phyloP scores from a whole-genome alignment of 2,888 invertebrate species.

The Seira sanloemensis region DNA sequence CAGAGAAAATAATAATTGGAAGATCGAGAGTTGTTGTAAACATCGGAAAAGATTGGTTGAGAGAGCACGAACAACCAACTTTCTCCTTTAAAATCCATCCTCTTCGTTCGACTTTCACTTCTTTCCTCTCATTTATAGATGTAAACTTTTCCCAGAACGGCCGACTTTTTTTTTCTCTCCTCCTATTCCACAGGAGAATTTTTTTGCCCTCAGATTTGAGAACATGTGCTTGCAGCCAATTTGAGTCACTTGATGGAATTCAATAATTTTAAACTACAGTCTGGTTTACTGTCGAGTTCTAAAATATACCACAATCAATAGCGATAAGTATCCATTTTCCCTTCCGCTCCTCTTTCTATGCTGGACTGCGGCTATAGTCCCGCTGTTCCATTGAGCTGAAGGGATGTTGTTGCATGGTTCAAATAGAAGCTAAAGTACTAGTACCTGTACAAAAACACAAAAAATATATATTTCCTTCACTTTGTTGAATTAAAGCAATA shows the following conservation, averaged over 20 bases:
- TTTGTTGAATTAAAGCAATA: no score
- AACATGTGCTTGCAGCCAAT: constrained; percentile 20
- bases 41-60: background rate
- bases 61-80: constrained; percentile 1
- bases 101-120: no score
- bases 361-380: no score
- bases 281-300: background rate
- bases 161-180: no score
- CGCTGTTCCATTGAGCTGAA: no score
- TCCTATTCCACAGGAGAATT: background rate
- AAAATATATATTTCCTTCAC: no score
- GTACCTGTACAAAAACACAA: background rate
- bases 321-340: background rate
- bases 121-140: background rate
- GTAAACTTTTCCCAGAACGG: no score
- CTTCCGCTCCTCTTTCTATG: background rate
- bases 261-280: constrained; percentile 47
- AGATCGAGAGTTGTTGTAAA: constrained; percentile 4
- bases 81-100: background rate
- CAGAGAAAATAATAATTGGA: constrained; percentile 4
- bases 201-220: background rate
- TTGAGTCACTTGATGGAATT: constrained; percentile 59
- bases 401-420: no score
- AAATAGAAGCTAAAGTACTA: background rate
- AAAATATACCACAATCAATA: background rate